phyloP scores from a whole-genome alignment of 2,888 invertebrate genomes.

The Candidula unifasciata region DNA sequence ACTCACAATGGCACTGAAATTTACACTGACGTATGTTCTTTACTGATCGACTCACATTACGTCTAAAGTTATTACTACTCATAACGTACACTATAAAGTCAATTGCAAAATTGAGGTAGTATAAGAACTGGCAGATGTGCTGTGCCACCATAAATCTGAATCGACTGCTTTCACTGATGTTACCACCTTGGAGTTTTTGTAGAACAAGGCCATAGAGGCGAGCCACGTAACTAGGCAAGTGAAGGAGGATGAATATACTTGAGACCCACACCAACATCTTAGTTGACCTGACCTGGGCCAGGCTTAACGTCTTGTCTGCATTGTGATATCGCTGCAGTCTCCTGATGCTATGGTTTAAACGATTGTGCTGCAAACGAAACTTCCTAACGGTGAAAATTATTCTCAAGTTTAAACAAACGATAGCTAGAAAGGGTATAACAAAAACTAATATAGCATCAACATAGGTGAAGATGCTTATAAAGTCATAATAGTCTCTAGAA shows the following conservation, averaged over 20 bases:
- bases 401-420: conserved; percentile 64
- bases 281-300: conserved; percentile 64
- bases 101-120: conserved; percentile 66
- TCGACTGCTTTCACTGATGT: conserved; percentile 49
- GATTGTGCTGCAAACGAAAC: conserved; percentile 45
- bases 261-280: conserved; percentile 71
- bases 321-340: conserved; percentile 49
- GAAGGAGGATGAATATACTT: conserved; percentile 68
- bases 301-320: conserved; percentile 46
- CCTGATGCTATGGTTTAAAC: conserved; percentile 25
- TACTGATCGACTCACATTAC: conserved; percentile 53
- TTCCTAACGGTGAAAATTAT: conserved; percentile 52
- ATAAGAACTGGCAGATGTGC: conserved; percentile 64
- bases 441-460: conserved; percentile 66
- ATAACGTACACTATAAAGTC: conserved; percentile 66
- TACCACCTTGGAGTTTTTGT: conserved; percentile 41
- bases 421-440: conserved; percentile 62
- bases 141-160: conserved; percentile 58
- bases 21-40: conserved; percentile 20
- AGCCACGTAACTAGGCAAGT: conserved; percentile 71
- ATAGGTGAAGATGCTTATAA: conserved; percentile 63
- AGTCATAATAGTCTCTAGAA: conserved; percentile 51
- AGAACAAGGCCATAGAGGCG: conserved; percentile 64
- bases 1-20: not conserved
- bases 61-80: conserved; percentile 65